Conservation (phyloP, 2,797 vertebrate genomes). For the Nothura maculosa region DNA sequence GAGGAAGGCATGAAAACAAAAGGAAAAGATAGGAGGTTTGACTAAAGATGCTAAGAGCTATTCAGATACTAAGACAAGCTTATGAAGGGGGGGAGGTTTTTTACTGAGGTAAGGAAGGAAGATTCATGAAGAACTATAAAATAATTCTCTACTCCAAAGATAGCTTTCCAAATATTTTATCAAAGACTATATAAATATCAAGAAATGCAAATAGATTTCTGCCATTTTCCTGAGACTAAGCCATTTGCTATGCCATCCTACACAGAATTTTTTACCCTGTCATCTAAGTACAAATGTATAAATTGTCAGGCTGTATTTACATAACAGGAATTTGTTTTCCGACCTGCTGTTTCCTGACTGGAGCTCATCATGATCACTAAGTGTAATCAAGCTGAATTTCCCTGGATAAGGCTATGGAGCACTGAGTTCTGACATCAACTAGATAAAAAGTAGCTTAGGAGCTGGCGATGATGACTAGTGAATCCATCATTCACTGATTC, state of each 20-base stretch:
- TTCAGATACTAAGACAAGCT: neutral
- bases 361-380: conserved; percentile 41
- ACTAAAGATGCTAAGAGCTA: neutral
- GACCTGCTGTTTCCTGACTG: conserved; percentile 36
- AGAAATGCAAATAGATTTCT: conserved; percentile 8
- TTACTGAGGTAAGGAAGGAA: neutral
- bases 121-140: neutral
- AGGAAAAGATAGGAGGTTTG: neutral
- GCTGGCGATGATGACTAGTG: neutral
- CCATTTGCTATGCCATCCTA: neutral
- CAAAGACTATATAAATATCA: neutral
- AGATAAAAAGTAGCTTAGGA: neutral
- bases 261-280: conserved; percentile 27
- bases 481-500: neutral
- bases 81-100: neutral
- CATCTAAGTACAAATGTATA: conserved; percentile 4
- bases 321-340: conserved; percentile 21
- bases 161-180: conserved; percentile 1
- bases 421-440: conserved; percentile 18
- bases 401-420: conserved; percentile 18
- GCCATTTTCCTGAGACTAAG: neutral
- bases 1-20: neutral
- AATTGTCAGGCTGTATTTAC: conserved; percentile 17
- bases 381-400: conserved; percentile 25
- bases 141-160: neutral